These are phyloP conservation scores for Griposia aprilina DNA, from an alignment of 2,888 invertebrate species.

Conservation along the genomic window DNA sequence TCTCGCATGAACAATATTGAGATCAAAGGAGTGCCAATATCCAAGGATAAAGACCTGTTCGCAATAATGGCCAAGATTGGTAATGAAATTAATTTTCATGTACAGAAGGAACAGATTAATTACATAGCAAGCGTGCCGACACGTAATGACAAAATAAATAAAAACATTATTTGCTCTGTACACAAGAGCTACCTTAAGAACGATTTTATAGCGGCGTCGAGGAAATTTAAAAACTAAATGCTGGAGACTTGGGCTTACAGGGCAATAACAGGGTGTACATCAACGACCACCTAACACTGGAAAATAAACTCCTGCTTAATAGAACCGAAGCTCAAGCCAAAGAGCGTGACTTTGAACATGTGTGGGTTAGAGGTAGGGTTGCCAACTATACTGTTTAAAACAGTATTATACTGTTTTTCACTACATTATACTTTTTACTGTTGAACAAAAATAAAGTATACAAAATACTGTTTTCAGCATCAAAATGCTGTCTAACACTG, in stretches of 20 bases:
- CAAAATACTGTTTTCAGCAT: too few species aligned
- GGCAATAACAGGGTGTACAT: too few species aligned
- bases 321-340: constrained; percentile 3
- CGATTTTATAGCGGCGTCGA: too few species aligned
- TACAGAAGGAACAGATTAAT: background rate
- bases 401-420: too few species aligned
- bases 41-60: background rate
- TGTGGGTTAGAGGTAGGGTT: constrained; percentile 18
- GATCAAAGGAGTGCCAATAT: background rate
- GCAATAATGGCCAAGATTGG: constrained; percentile 2
- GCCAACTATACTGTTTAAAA: too few species aligned
- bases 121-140: constrained; percentile 6
- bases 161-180: background rate
- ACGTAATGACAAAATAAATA: background rate
- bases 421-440: too few species aligned
- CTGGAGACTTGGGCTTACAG: too few species aligned
- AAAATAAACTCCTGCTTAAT: constrained; percentile 9
- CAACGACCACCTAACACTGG: background rate
- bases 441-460: too few species aligned
- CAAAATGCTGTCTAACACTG: too few species aligned
- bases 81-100: background rate
- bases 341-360: constrained; percentile 2
- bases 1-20: background rate
- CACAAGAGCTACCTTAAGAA: background rate
- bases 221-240: too few species aligned